Evolutionary conservation across 2,888 invertebrate genomes (phyloP).

Genomic region (Drosophila lutescens): DNA sequence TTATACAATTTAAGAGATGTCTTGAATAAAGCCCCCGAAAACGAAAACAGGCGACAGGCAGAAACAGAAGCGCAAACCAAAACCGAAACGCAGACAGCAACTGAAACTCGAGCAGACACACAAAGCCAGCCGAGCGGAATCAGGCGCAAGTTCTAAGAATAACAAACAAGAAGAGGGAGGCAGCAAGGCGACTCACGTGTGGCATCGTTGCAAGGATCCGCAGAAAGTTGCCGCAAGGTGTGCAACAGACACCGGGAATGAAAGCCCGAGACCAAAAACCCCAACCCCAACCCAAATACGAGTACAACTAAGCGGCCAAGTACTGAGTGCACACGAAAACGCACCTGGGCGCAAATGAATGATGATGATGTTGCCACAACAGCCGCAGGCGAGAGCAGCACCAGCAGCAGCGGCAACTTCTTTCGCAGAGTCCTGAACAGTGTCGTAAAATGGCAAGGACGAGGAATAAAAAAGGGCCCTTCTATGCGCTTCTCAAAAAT

Average conservation of each 20-base stretch:
- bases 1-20: too few relatives aligned
- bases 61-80: neutral
- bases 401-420: slow-evolving; percentile 11
- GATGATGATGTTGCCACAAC: slow-evolving; percentile 62
- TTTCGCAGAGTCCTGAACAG: slow-evolving; percentile 1
- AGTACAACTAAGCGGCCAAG: slow-evolving; percentile 14
- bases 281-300: slow-evolving; percentile 6
- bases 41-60: neutral
- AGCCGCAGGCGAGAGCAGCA: slow-evolving; percentile 23
- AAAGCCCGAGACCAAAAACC: neutral
- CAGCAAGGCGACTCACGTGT: neutral
- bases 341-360: slow-evolving; percentile 78
- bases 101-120: neutral
- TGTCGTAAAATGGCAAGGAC: neutral
- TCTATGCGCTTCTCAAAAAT: neutral
- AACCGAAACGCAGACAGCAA: neutral
- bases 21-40: neutral
- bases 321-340: slow-evolving; percentile 55
- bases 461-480: neutral
- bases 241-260: slow-evolving; percentile 37
- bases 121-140: slow-evolving; percentile 24
- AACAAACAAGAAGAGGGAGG: slow-evolving; percentile 32
- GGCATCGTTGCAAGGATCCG: slow-evolving; percentile 13
- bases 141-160: slow-evolving; percentile 34
- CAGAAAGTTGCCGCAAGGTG: slow-evolving; percentile 31